Evolutionary conservation across 2,113 vertebrate genomes (phyloP).

Genomic region (Apeltes quadracus): DNA sequence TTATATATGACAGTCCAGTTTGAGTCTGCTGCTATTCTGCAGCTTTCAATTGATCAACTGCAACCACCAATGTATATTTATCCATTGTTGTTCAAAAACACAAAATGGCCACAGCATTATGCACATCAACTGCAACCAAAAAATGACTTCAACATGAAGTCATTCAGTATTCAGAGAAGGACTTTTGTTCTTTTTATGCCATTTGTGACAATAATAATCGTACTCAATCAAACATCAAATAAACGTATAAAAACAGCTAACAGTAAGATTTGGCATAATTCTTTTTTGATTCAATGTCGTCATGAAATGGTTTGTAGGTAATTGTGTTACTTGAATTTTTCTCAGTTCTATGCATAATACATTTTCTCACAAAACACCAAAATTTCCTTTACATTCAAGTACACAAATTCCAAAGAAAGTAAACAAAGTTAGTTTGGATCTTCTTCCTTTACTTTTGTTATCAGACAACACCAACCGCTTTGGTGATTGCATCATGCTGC

Average conservation of each 20-base stretch:
- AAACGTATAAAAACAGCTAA: neutral
- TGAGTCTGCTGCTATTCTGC: neutral
- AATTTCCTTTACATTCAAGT: neutral
- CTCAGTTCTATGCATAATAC: neutral
- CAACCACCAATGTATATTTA: neutral
- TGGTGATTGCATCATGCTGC: slow-evolving; percentile 32
- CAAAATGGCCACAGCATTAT: no score
- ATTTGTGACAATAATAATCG: neutral
- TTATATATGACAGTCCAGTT: neutral
- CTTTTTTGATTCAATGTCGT: neutral
- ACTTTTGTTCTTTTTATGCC: neutral
- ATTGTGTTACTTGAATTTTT: neutral
- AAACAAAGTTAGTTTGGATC: neutral
- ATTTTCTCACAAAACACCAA: neutral
- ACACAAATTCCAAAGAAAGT: neutral
- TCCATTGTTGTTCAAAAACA: neutral
- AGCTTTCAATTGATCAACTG: neutral
- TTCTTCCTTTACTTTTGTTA: slow-evolving; percentile 11
- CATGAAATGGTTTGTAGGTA: neutral
- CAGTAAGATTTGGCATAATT: no score
- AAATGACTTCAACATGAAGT: neutral
- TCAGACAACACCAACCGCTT: neutral
- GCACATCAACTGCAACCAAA: no score
- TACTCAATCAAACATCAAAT: neutral
- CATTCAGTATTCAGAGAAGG: neutral